Base-by-base conservation (phyloP, 2,113 vertebrate species). In the Apus apus region DNA sequence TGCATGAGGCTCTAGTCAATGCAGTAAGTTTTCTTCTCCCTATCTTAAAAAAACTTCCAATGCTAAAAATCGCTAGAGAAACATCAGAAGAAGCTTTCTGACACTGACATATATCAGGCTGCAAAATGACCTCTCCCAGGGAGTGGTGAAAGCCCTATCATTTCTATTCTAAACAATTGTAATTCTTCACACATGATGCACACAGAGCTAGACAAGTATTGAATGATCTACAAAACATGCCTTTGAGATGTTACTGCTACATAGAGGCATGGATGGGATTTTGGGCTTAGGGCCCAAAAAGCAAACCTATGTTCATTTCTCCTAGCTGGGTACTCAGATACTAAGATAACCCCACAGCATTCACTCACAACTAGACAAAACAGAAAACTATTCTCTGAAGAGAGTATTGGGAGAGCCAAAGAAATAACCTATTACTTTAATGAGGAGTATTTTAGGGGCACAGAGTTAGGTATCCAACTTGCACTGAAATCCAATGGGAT, bases 141-240 rank as follows among this genome's bases (percentile, higher is more conserved):
- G 78, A 89, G 74, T 25, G 78, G 50, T 83, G 91, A 93, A 95
- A 96, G 43, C 48, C 75, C 51, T 64, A n/a, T 84, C 32, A 64
- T 6, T 79, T 84, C 30, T 67, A 40, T 65, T 85, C 48, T 0
- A 23, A 93, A 80, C 75, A 93, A 73, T 1, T 83, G 68, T 67
- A 88, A 93, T 74, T 91, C 75, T 70, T 74, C 77, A 87, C 71
- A 87, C 25, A 61, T 8, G 16, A 77, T 82, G 60, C 27, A 15
- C 62, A 46, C 75, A 67, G 73, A 90, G 30, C 78, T 66, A 70
- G 89, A 79, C 58, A 87, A 87, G 56, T 46, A 62, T 50, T 57
- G 75, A 87, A 38, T 14, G 29, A 43, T 66, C 40, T 77, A 38
- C 20, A 54, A 58, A 64, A 62, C 22, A 30, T 3, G 38, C 26